Evolutionary conservation across 2,797 vertebrate genomes (phyloP).

Genomic region (Sebastes taczanowskii): DNA sequence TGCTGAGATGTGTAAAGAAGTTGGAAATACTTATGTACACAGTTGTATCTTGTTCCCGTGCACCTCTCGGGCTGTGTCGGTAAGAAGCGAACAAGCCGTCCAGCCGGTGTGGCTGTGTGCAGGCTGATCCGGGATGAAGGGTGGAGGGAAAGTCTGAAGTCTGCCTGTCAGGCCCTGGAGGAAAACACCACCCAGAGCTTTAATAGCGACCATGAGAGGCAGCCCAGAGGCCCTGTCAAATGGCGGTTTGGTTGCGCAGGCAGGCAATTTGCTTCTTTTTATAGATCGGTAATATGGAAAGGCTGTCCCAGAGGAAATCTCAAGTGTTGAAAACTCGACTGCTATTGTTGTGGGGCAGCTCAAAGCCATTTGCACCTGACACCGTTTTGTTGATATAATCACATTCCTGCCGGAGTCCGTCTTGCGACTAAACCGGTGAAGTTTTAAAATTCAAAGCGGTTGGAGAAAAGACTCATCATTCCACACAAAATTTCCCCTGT

Average conservation of each 20-base stretch:
- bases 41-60: conserved; percentile 58
- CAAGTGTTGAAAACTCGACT: conserved; percentile 74
- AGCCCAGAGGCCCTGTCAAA: conserved; percentile 69
- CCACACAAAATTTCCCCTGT: conserved; percentile 40
- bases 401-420: conserved; percentile 64
- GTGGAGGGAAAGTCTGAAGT: conserved; percentile 59
- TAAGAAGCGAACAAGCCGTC: conserved; percentile 27
- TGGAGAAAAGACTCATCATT: conserved; percentile 56
- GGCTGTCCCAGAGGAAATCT: conserved; percentile 73
- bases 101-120: conserved; percentile 7
- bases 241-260: conserved; percentile 64
- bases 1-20: conserved; percentile 61
- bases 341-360: conserved; percentile 76
- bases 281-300: conserved; percentile 78
- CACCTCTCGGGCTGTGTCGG: conserved; percentile 38
- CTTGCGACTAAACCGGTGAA: conserved; percentile 22
- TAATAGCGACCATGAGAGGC: conserved; percentile 74
- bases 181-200: conserved; percentile 73
- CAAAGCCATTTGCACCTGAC: conserved; percentile 81
- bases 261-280: conserved; percentile 80
- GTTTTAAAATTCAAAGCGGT: conserved; percentile 66
- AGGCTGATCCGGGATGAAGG: conserved; percentile 35
- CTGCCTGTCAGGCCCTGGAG: conserved; percentile 66
- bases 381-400: conserved; percentile 76
- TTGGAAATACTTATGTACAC: conserved; percentile 58